Percentiles rank a stretch among this genome's conserved stretches.
Conservation (phyloP, 1,140 invertebrate species). For the Bombus pyrosoma region DNA sequence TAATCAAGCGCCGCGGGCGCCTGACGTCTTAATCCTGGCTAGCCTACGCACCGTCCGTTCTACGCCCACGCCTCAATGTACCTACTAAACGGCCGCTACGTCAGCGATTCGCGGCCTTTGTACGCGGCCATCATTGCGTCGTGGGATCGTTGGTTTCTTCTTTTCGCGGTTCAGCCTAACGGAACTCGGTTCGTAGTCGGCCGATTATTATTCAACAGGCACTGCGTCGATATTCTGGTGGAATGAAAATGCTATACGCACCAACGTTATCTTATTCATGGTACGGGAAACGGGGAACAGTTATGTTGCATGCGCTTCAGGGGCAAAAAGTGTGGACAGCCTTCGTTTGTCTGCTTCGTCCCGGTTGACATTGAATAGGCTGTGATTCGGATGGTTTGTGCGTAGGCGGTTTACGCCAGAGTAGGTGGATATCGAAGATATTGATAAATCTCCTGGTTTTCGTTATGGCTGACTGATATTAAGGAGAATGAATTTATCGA, state of each 20-base stretch:
- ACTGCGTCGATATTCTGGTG: constrained; percentile 45
- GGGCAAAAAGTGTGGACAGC: not conserved
- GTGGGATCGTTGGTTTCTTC: constrained; percentile 49
- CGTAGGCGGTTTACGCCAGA: not conserved
- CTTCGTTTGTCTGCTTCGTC: not conserved
- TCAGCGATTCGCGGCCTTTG: constrained; percentile 53
- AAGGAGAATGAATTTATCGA: not conserved
- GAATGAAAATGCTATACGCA: constrained; percentile 25
- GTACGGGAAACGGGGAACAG: not conserved
- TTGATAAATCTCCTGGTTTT: not conserved
- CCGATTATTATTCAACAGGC: constrained; percentile 28
- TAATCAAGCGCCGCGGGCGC: constrained; percentile 82
- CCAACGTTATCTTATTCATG: not conserved
- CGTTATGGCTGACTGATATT: not conserved
- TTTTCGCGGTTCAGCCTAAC: constrained; percentile 46
- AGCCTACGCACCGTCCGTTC: constrained; percentile 65
- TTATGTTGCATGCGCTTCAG: not conserved
- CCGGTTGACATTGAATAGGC: not conserved
- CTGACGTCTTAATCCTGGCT: constrained; percentile 81
- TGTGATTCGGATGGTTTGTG: not conserved
- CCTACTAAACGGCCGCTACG: constrained; percentile 62
- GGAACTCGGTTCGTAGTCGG: constrained; percentile 25
- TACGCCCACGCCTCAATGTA: constrained; percentile 71
- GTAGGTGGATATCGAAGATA: not conserved
- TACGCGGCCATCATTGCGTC: constrained; percentile 45